Evolutionary conservation across 2,888 invertebrate species (phyloP).

Genomic region (Cepaea hortensis): DNA sequence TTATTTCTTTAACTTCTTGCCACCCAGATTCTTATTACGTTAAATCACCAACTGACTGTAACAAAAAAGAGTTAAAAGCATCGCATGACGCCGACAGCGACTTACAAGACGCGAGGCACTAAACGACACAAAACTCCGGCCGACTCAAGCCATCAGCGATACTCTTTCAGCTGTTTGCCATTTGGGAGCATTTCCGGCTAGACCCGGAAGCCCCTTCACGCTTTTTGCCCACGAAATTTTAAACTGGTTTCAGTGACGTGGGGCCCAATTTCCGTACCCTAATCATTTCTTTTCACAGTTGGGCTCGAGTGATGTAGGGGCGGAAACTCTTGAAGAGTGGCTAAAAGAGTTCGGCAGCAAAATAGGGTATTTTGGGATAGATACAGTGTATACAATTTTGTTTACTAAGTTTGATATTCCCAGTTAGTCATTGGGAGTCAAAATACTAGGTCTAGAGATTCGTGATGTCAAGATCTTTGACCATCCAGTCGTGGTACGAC

Average conservation of each 20-base stretch:
- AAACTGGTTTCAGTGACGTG: conserved; percentile 33
- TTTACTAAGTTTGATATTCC: too few relatives aligned
- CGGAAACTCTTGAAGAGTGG: not conserved
- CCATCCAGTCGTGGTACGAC: too few relatives aligned
- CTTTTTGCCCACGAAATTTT: conserved; percentile 38
- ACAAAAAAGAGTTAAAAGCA: too few relatives aligned
- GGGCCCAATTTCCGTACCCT: conserved; percentile 49
- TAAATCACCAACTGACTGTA: too few relatives aligned
- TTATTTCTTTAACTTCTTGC: too few relatives aligned
- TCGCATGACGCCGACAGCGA: not conserved
- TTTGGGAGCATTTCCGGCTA: conserved; percentile 35
- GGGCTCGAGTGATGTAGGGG: not conserved
- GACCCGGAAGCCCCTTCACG: conserved; percentile 40
- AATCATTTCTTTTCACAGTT: conserved; percentile 53
- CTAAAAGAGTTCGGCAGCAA: too few relatives aligned
- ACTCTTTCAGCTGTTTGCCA: conserved; percentile 23
- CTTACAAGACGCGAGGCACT: not conserved
- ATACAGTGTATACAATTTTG: too few relatives aligned
- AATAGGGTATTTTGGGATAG: too few relatives aligned
- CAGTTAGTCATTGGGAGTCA: too few relatives aligned
- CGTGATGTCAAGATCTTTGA: too few relatives aligned
- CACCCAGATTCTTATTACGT: too few relatives aligned
- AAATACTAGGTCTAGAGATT: too few relatives aligned
- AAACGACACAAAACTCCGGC: not conserved
- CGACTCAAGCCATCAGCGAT: not conserved